Evolutionary conservation across 1,140 invertebrate genomes (phyloP).

Genomic region (Formica selysi): DNA sequence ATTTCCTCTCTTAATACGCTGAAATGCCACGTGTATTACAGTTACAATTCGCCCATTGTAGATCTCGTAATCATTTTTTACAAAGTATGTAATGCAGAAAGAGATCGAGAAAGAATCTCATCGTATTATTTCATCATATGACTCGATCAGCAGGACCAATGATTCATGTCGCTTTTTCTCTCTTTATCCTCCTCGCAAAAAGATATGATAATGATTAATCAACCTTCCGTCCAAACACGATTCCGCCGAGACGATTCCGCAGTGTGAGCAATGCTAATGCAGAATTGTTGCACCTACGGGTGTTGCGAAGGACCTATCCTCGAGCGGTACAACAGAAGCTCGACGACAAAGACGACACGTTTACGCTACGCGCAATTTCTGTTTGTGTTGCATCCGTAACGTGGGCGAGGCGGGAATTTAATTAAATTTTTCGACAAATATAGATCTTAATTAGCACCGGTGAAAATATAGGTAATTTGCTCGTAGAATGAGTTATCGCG

Average conservation of each 20-base stretch:
- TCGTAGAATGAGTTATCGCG: background rate
- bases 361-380: constrained; percentile 47
- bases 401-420: background rate
- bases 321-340: background rate
- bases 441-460: background rate
- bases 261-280: constrained; percentile 26
- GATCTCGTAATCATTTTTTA: constrained; percentile 3
- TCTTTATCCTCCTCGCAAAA: constrained; percentile 16
- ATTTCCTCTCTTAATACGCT: background rate
- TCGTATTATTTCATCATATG: background rate
- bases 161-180: constrained; percentile 18
- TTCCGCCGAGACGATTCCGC: constrained; percentile 13
- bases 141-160: constrained; percentile 32
- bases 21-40: background rate
- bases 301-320: background rate
- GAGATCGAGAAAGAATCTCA: background rate
- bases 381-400: constrained; percentile 39
- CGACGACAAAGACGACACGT: constrained; percentile 29
- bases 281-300: constrained; percentile 42
- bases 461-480: background rate
- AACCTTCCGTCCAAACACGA: constrained; percentile 35
- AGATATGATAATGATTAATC: constrained; percentile 66
- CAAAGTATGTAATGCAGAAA: background rate
- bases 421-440: constrained; percentile 38
- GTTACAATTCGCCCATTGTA: background rate